phyloP scores from a whole-genome alignment of 2,113 vertebrate genomes.

The Smithornis capensis region DNA sequence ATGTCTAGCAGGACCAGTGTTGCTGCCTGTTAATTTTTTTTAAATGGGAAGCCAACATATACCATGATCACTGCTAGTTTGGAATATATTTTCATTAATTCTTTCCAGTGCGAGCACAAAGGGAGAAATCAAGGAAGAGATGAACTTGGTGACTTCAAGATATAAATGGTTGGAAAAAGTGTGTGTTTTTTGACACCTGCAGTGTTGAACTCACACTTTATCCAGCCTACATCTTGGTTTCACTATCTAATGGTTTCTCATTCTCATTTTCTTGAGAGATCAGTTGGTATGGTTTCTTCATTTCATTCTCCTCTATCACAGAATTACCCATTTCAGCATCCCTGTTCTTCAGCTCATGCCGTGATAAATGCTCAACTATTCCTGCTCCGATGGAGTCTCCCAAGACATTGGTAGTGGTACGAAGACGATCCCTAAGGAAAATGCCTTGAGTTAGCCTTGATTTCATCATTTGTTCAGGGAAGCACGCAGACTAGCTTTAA shows the following conservation, averaged over 20 bases:
- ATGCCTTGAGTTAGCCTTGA: neutral
- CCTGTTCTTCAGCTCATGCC: slow-evolving; percentile 83
- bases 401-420: slow-evolving; percentile 92
- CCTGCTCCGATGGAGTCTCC: slow-evolving; percentile 95
- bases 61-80: slow-evolving; percentile 38
- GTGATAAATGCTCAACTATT: slow-evolving; percentile 92
- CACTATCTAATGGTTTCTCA: slow-evolving; percentile 81
- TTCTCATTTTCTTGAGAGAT: slow-evolving; percentile 86
- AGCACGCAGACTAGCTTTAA: neutral
- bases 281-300: slow-evolving; percentile 90
- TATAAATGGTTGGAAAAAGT: neutral
- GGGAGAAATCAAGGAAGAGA: slow-evolving; percentile 21
- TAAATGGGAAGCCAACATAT: slow-evolving; percentile 13
- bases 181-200: neutral
- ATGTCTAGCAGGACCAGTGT: slow-evolving; percentile 31
- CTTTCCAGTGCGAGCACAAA: slow-evolving; percentile 38
- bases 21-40: slow-evolving; percentile 36
- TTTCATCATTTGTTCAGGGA: neutral
- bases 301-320: slow-evolving; percentile 88
- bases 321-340: slow-evolving; percentile 89
- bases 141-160: slow-evolving; percentile 26
- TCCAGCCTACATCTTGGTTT: slow-evolving; percentile 91
- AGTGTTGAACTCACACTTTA: neutral
- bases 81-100: slow-evolving; percentile 39
- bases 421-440: slow-evolving; percentile 86